A percentile compares a stretch with the other conserved stretches of the same genome.
phyloP scores from a whole-genome alignment of 1,140 invertebrate species.

The Lanistes nyassanus region DNA sequence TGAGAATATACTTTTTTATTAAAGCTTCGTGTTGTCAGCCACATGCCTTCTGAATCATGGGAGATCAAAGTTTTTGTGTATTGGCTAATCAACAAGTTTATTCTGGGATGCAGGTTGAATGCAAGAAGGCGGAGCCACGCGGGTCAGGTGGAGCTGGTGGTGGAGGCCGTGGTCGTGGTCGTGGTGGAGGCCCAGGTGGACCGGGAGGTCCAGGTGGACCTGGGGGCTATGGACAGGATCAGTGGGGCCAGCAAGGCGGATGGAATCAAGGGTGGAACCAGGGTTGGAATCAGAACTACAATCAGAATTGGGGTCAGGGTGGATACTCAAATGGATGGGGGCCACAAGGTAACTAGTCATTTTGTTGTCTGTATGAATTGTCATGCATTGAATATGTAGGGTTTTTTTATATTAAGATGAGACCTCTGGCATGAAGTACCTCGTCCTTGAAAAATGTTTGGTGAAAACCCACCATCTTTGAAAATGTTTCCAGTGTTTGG shows the following conservation, averaged over 20 bases:
- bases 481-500: too few species aligned
- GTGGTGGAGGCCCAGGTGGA: slow-evolving; percentile 1
- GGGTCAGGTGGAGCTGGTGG: slow-evolving; percentile 15
- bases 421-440: too few species aligned
- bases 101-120: slow-evolving; percentile 20
- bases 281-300: slow-evolving; percentile 12
- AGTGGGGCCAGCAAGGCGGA: slow-evolving; percentile 14
- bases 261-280: slow-evolving; percentile 17
- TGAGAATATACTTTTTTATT: too few species aligned
- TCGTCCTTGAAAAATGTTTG: too few species aligned
- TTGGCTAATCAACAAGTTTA: too few species aligned
- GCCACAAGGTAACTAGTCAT: slow-evolving; percentile 19
- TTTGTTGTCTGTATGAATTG: too few species aligned
- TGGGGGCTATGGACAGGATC: slow-evolving; percentile 12
- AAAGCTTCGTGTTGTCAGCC: too few species aligned
- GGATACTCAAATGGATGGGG: slow-evolving; percentile 22
- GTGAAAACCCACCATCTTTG: too few species aligned
- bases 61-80: too few species aligned
- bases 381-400: too few species aligned
- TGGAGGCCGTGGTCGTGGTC: slow-evolving; percentile 21
- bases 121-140: slow-evolving; percentile 23
- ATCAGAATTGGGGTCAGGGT: slow-evolving; percentile 10
- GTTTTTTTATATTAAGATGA: too few species aligned
- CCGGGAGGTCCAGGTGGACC: background rate
- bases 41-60: too few species aligned